A percentile compares a stretch with the other conserved stretches of the same genome.
Evolutionary conservation across 2,113 vertebrate species (phyloP).

Genomic region (Clarias macrocephalus): DNA sequence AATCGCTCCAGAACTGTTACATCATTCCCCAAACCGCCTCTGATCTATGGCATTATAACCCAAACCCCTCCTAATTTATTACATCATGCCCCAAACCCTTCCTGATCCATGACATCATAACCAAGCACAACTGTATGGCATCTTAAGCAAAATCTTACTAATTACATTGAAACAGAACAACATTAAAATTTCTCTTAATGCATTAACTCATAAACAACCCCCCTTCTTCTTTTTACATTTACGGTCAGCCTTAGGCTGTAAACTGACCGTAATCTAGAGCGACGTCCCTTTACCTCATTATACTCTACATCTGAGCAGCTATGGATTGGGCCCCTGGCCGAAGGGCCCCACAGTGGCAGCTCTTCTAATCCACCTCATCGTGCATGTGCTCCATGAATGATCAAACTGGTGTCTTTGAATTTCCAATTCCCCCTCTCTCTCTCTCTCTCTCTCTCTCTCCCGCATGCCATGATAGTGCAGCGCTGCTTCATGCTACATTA

Average conservation of each 20-base stretch:
- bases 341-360: too few species aligned
- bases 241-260: too few species aligned
- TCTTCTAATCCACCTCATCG: background rate
- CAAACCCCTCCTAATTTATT: background rate
- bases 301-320: too few species aligned
- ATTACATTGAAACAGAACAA: background rate
- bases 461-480: background rate
- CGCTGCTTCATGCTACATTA: background rate
- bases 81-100: background rate
- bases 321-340: too few species aligned
- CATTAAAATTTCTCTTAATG: background rate
- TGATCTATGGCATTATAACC: background rate
- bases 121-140: background rate
- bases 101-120: background rate
- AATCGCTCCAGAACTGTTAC: background rate
- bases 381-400: too few species aligned
- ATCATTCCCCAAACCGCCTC: background rate
- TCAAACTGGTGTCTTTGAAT: background rate
- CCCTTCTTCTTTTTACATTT: background rate
- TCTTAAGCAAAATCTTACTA: background rate
- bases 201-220: background rate
- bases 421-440: background rate
- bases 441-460: background rate
- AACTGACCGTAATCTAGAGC: too few species aligned
- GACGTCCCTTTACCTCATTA: too few species aligned